Conservation (phyloP, 2,113 vertebrate genomes). For the Myotis davidii region DNA sequence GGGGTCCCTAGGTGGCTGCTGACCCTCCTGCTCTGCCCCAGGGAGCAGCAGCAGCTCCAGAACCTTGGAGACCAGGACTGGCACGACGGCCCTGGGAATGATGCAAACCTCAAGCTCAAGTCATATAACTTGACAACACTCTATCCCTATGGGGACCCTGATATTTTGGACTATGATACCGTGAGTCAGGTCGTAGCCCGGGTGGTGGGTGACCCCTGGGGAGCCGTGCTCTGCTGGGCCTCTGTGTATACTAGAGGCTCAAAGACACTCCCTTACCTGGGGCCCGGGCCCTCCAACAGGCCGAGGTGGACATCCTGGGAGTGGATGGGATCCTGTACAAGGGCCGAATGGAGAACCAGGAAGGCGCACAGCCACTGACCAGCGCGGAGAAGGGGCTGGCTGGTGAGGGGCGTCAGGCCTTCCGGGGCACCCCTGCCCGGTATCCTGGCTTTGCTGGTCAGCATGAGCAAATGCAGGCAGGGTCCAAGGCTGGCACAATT, state of each 20-base stretch:
- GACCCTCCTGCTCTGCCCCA: not conserved
- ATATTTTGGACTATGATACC: conserved; percentile 51
- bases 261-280: not conserved
- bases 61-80: not conserved
- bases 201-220: fast-evolving
- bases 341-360: conserved; percentile 69
- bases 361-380: fast-evolving
- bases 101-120: not conserved
- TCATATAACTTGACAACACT: conserved; percentile 61
- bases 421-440: not conserved
- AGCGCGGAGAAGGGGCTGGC: conserved; percentile 45
- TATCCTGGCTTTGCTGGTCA: not conserved
- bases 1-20: not conserved
- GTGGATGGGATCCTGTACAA: conserved; percentile 80
- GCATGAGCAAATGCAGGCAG: not conserved
- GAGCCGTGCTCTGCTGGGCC: not conserved
- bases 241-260: not conserved
- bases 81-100: not conserved
- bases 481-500: not conserved
- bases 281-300: conserved; percentile 62
- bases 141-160: conserved; percentile 74
- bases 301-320: conserved; percentile 82
- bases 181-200: conserved; percentile 62
- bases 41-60: conserved; percentile 62
- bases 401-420: conserved; percentile 30